Conservation (phyloP, 2,113 vertebrate genomes). For the Lutjanus erythropterus region DNA sequence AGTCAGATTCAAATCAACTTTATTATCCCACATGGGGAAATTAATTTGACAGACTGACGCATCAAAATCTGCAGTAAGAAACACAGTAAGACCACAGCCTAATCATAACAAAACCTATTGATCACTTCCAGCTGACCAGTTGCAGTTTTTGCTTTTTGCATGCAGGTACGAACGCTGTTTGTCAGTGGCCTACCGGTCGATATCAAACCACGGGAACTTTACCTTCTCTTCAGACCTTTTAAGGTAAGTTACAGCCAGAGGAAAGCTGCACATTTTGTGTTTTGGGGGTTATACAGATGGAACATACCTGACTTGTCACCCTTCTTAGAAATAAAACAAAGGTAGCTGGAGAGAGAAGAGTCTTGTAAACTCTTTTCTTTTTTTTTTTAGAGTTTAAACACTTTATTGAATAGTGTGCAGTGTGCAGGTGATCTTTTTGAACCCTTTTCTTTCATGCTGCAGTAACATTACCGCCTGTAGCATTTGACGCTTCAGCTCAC, state of each 20-base stretch:
- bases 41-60: no score
- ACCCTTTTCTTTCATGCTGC: neutral
- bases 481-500: neutral
- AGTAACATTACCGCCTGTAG: neutral
- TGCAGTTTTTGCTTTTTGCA: neutral
- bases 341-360: neutral
- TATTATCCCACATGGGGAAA: no score
- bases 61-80: no score
- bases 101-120: no score
- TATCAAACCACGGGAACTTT: constrained; percentile 97
- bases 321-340: constrained; percentile 3
- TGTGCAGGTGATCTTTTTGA: neutral
- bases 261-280: neutral
- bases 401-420: neutral
- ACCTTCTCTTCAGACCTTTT: constrained; percentile 97
- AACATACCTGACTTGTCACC: neutral
- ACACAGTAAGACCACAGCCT: no score
- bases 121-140: neutral
- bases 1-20: no score
- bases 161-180: constrained; percentile 91
- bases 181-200: constrained; percentile 98
- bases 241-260: constrained; percentile 86
- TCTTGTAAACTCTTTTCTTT: neutral
- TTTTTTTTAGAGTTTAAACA: neutral
- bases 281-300: neutral